Evolutionary conservation across 1,140 invertebrate species (phyloP), one percentile per base, ranked within the genome.

Genomic region (Rhagoletis zephyria): DNA sequence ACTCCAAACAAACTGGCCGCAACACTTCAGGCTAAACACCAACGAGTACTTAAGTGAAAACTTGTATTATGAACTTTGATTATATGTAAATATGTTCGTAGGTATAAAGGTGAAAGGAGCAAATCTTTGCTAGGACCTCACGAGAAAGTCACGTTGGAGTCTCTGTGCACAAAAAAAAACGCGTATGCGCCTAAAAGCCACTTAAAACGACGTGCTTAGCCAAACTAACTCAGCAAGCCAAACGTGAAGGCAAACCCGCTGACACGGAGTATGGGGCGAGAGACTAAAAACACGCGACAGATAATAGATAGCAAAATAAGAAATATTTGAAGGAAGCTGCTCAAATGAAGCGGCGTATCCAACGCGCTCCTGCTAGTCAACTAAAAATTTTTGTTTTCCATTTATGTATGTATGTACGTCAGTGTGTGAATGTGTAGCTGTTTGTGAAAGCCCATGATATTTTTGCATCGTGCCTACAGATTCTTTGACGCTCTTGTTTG

Each of bases 251-350:
- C 67, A n/a, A 12, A 40, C 42, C 67, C 40, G 67, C 67, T n/a
- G 42, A 7, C 67, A 14, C 6, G 42, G 67, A 45, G 42, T 12
- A 45, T 42, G 40, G 40, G 30, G 30, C 30, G 30, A 1, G 30
- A 30, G 30, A 30, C 30, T 42, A 48, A 48, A 10, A 30, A 42
- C 67, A 74, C 67, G 67, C 67, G 10, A 48, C 67, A 48, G 42
- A 74, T 74, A 74, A 74, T 45, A 42, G 67, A 48, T 74, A 16
- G 67, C 42, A 74, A 74, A 74, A 74, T 48, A 74, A 74, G 67
- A 74, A 74, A 16, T 45, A 16, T 74, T 74, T 42, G 67, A 12
- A 16, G 67, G 42, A 74, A 42, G 12, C 42, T 74, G 45, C 45
- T 74, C 45, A 74, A 74, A 9, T 16, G 42, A 74, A 45, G 42